Evolutionary conservation across 1,140 invertebrate genomes (phyloP).

Genomic region (Drosophila chauvacae): DNA sequence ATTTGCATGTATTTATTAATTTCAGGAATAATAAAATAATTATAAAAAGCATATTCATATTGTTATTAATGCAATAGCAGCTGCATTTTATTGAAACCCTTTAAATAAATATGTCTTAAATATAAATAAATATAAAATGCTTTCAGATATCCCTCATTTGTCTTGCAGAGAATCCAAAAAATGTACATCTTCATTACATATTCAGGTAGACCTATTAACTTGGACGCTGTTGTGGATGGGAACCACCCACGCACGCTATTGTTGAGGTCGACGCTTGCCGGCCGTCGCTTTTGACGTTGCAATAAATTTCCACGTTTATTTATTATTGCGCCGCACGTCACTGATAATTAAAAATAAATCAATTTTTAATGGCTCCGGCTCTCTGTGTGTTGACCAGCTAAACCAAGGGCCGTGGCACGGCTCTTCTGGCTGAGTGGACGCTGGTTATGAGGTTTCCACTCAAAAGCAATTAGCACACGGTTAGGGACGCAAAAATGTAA

Average conservation of each 20-base stretch:
- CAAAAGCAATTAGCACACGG: conserved; percentile 71
- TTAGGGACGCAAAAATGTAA: conserved; percentile 57
- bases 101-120: not conserved
- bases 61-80: not conserved
- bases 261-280: conserved; percentile 47
- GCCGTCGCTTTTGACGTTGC: conserved; percentile 74
- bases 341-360: conserved; percentile 83
- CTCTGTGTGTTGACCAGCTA: conserved; percentile 24
- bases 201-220: not conserved
- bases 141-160: not conserved
- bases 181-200: too few species aligned
- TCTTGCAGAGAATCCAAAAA: too few species aligned
- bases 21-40: not conserved
- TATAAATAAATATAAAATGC: not conserved
- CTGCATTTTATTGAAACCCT: not conserved
- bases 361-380: conserved; percentile 74
- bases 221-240: not conserved
- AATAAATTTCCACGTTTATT: conserved; percentile 80
- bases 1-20: not conserved
- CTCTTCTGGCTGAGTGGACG: conserved; percentile 45
- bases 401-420: conserved; percentile 32
- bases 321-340: conserved; percentile 82
- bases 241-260: conserved; percentile 54
- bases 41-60: not conserved
- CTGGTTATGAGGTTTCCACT: conserved; percentile 41